Base-by-base conservation (phyloP, 2,888 invertebrate genomes). In the Hecatera dysodea region DNA sequence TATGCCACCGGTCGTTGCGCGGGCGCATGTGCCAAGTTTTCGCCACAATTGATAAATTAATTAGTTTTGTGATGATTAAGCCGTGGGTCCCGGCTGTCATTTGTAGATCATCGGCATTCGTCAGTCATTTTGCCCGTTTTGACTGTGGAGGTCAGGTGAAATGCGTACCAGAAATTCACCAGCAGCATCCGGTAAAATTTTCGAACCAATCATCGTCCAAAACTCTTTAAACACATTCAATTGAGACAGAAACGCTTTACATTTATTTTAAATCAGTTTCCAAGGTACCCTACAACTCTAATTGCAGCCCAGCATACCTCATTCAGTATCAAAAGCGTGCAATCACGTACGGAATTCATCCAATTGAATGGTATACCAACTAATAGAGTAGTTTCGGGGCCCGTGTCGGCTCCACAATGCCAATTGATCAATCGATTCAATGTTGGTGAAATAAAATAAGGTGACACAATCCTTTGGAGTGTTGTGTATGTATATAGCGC, bases 331-430 rank as follows among this genome's bases (percentile, higher is more conserved):
- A 53, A 15, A 50, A 17, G 44, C 74, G 29, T n/a, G 48, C 57
- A 60, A 78, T 78, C 57, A 80, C 60, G 72, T 27, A 36, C 48
- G 52, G 72, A 83, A 81, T 67, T 72, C 56, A 84, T 65, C 70
- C 81, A 81, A 81, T 84, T 72, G 78, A 76, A 81, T 61, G 42
- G 67, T 62, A 57, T 57, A 75, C 59, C 53, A 57, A 81, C 72
- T 76, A 81, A 81, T 81, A 77, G 66, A 81, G 81, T 29, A 19
- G 53, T 84, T 83, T 83, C 22, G 78, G 78, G 67, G 59, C 56
- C 69, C 69, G 60, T 62, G 55, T 22, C 59, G 29, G 46, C 27
- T 48, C 5, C 44, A 80, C 84, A 81, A 83, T 76, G 24, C 67
- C 63, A 60, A 83, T 53, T 80, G 69, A 65, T 53, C 60, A 61